Conservation (phyloP, 2,888 invertebrate genomes). For the Odontocolon sp. region DNA sequence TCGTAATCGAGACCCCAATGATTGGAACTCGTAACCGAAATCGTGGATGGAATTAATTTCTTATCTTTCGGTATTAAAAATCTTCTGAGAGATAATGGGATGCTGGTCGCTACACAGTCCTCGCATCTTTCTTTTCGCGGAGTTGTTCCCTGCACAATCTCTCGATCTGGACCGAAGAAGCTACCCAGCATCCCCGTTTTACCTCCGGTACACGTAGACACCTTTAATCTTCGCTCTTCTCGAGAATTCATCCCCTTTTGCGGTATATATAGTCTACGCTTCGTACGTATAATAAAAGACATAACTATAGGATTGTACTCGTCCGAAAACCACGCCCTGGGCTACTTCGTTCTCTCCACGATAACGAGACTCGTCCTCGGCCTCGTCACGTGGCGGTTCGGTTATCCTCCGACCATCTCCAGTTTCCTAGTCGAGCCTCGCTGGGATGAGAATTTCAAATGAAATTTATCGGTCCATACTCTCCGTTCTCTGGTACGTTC, state of each 20-base stretch:
- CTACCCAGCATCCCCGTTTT: background rate
- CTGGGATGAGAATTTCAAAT: slow-evolving; percentile 51
- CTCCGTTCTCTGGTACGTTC: slow-evolving; percentile 45
- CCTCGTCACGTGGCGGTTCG: slow-evolving; percentile 18
- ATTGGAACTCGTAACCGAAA: too few species aligned
- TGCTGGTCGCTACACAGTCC: too few species aligned
- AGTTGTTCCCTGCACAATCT: too few species aligned
- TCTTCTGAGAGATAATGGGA: too few species aligned
- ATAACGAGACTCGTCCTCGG: slow-evolving; percentile 36
- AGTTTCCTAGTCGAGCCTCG: slow-evolving; percentile 33
- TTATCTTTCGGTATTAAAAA: too few species aligned
- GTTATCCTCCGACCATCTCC: slow-evolving; percentile 48
- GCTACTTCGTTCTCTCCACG: background rate
- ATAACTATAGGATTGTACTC: slow-evolving; percentile 29
- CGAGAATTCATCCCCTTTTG: slow-evolving; percentile 25
- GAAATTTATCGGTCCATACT: slow-evolving; percentile 51
- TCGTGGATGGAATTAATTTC: too few species aligned
- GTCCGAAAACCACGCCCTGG: slow-evolving; percentile 9
- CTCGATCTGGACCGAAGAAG: background rate
- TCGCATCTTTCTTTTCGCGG: too few species aligned
- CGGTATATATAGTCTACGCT: slow-evolving; percentile 23
- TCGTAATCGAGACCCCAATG: too few species aligned
- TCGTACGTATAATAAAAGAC: background rate
- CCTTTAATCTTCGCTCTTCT: slow-evolving; percentile 43
- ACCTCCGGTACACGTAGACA: slow-evolving; percentile 29